These are phyloP conservation scores for Epizoanthus scotinus DNA, from an alignment of 92 coral and sea anemone genomes.

Conservation along the genomic window DNA sequence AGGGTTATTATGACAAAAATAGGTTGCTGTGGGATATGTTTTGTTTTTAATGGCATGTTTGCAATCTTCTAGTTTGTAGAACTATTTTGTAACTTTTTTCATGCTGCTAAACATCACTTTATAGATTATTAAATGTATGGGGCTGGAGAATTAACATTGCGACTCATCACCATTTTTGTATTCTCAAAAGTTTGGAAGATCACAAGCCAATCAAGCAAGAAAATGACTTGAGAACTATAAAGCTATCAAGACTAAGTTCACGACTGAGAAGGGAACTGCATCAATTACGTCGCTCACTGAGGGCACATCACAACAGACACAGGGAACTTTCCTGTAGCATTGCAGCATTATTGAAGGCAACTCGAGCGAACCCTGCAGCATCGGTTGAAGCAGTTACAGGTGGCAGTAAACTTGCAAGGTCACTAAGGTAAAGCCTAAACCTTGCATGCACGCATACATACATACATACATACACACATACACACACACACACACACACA, in stretches of 20 bases:
- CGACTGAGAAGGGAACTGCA: constrained; percentile 81
- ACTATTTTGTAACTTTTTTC: constrained; percentile 7
- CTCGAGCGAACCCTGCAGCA: constrained; percentile 71
- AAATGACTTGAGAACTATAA: constrained; percentile 71
- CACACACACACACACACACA: too few relatives aligned
- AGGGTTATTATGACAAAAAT: too few relatives aligned
- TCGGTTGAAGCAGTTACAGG: constrained; percentile 76
- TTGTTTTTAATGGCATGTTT: not conserved
- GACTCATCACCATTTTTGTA: not conserved
- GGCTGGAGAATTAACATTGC: not conserved
- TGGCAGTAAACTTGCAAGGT: constrained; percentile 30
- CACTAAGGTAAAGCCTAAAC: constrained; percentile 8
- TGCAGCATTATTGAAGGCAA: constrained; percentile 75
- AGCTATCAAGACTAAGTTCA: constrained; percentile 79
- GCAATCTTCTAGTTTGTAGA: not conserved
- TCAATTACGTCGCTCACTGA: constrained; percentile 77
- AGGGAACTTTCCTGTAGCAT: constrained; percentile 70
- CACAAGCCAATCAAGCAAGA: constrained; percentile 31
- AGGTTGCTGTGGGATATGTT: too few relatives aligned
- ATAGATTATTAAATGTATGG: too few relatives aligned
- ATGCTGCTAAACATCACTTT: not conserved
- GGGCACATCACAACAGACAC: constrained; percentile 66
- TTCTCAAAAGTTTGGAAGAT: constrained; percentile 11
- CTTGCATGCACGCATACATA: too few relatives aligned
- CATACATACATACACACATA: too few relatives aligned